Base-by-base conservation (phyloP, 1,140 invertebrate genomes). In the Drosophila auraria region DNA sequence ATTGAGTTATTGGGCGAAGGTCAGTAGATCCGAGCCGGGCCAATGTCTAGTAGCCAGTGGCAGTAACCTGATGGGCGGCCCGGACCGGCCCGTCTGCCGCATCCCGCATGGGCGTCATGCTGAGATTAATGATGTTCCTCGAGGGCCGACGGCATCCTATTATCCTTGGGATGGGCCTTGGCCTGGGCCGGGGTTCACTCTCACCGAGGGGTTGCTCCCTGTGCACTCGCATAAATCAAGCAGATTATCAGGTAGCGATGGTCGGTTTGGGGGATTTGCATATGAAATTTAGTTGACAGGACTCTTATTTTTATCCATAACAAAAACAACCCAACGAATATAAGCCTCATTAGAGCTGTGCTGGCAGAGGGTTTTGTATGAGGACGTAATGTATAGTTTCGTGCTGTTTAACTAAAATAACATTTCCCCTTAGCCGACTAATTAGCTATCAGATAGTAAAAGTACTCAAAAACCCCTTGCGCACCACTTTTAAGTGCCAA, bases 231-330 rank as follows among this genome's bases (percentile, higher is more conserved):
- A 86, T 86, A 86, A 86, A 86, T 86, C 83, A 86, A 86, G 66
- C 57, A 86, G 83, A 86, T 86, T 86, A 86, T 86, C 83, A 86
- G 83, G 83, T 86, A 86, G 79, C 59, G 70, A 87, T 82, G 86
- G 83, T 86, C 83, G 69, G 65, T 53, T 47, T 54, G 50, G 75
- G 79, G 83, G 83, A 86, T 86, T 86, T 86, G 83, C 83, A 86
- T 86, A 86, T 86, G 83, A 86, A 87, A 86, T 86, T 86, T 86
- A 82, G 83, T 87, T 86, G 83, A 86, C 79, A 86, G 70, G 42
- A 62, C 17, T 47, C 63, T 61, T 62, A 45, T 66, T 61, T 57
- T 57, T 25, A 40, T 40, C 20, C 36, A 40, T 57, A 56, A 56
- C 53, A 56, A 23, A 20, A 56, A 56, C 30, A 56, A 8, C 3